Conservation (phyloP, 2,888 invertebrate species). For the Eulithis prunata region DNA sequence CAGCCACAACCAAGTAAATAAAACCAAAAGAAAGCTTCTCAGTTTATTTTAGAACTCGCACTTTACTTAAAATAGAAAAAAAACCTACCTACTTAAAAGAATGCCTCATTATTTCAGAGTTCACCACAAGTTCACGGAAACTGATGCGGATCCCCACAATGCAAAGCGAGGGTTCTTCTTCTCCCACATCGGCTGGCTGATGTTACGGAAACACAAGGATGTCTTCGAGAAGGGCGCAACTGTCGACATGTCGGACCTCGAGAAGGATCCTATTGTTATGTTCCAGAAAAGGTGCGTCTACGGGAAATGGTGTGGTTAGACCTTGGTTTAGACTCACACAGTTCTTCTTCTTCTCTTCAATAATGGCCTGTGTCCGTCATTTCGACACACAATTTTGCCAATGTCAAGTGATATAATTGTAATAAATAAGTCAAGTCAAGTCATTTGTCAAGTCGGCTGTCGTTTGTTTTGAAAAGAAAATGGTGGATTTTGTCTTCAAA, state of each 20-base stretch:
- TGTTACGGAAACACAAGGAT: constrained; percentile 94
- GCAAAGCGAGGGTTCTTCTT: constrained; percentile 96
- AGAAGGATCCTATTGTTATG: constrained; percentile 92
- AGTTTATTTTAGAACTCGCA: background rate
- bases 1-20: too few species aligned
- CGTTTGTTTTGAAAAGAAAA: too few species aligned
- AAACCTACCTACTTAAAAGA: too few species aligned
- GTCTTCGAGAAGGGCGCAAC: constrained; percentile 92
- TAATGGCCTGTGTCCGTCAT: too few species aligned
- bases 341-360: too few species aligned
- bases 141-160: constrained; percentile 96
- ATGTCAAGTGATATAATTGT: too few species aligned
- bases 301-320: too few species aligned
- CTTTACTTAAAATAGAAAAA: background rate
- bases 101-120: constrained; percentile 75
- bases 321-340: too few species aligned
- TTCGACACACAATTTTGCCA: too few species aligned
- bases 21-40: background rate
- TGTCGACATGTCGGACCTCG: constrained; percentile 94
- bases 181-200: constrained; percentile 97
- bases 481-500: too few species aligned
- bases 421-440: too few species aligned
- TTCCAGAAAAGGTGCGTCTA: constrained; percentile 91
- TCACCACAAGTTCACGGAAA: constrained; percentile 95
- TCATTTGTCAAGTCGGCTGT: too few species aligned